Percentiles rank a stretch among this genome's conserved stretches.
These are phyloP conservation scores for Rhinopomastus cyanomelas DNA, from an alignment of 2,113 vertebrate genomes.

Conservation along the genomic window DNA sequence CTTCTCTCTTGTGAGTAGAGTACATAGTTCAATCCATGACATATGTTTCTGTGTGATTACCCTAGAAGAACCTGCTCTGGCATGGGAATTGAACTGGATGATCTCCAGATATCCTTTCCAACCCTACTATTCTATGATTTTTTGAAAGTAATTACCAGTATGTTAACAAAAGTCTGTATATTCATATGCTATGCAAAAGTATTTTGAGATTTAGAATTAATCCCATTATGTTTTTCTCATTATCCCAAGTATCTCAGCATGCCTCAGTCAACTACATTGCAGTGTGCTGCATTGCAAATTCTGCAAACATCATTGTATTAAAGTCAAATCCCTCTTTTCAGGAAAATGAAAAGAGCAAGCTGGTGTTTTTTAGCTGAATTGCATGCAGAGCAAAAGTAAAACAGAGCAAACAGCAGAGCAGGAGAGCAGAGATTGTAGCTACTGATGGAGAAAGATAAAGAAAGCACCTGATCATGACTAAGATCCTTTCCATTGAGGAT, in stretches of 20 bases:
- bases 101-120: too few species aligned
- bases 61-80: too few species aligned
- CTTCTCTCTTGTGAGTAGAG: too few species aligned
- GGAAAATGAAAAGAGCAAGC: neutral
- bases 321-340: neutral
- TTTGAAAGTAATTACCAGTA: neutral
- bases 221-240: neutral
- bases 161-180: neutral
- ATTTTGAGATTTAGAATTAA: neutral
- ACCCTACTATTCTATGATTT: too few species aligned
- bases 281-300: neutral
- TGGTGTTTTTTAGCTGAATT: neutral
- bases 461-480: neutral
- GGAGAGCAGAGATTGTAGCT: neutral
- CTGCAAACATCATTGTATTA: neutral
- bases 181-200: neutral
- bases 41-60: too few species aligned
- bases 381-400: neutral
- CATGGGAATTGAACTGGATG: too few species aligned
- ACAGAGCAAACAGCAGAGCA: accelerated
- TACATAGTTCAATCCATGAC: too few species aligned
- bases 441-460: neutral
- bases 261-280: accelerated
- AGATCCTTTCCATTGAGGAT: neutral
- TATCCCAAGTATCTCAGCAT: neutral